A percentile compares a stretch with the other conserved stretches of the same genome.
Conservation (phyloP, 2,113 vertebrate genomes). For the Oncorhynchus tshawytscha region DNA sequence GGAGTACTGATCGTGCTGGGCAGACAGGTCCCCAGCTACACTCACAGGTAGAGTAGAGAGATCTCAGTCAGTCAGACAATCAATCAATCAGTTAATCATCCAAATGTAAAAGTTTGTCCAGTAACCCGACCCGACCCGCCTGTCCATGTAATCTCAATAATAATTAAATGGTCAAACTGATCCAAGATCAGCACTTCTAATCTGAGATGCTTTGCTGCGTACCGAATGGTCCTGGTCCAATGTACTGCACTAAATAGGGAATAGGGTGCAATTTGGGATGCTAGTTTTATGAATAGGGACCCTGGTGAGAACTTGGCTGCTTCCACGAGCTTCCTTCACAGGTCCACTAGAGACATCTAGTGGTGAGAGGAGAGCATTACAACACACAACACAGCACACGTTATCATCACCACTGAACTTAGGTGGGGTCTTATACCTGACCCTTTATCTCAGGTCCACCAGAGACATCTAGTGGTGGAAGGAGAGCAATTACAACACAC, state of each 20-base stretch:
- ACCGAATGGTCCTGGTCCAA: too few species aligned
- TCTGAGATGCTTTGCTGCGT: too few species aligned
- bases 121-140: too few species aligned
- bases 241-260: background rate
- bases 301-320: conserved; percentile 84
- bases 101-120: background rate
- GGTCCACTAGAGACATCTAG: too few species aligned
- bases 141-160: background rate
- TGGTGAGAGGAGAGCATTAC: too few species aligned
- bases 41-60: conserved; percentile 4
- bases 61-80: background rate
- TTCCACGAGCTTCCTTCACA: conserved; percentile 84
- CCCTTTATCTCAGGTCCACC: too few species aligned
- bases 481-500: too few species aligned
- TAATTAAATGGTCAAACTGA: background rate
- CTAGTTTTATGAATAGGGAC: conserved; percentile 32
- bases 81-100: background rate
- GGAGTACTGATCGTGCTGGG: conserved; percentile 85
- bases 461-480: too few species aligned
- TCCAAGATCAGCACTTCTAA: background rate
- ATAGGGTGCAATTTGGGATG: background rate
- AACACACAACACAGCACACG: too few species aligned
- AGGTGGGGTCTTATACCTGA: too few species aligned
- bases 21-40: conserved; percentile 83
- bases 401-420: too few species aligned